Base-by-base conservation (phyloP, 2,113 vertebrate species). In the Turnix velox region DNA sequence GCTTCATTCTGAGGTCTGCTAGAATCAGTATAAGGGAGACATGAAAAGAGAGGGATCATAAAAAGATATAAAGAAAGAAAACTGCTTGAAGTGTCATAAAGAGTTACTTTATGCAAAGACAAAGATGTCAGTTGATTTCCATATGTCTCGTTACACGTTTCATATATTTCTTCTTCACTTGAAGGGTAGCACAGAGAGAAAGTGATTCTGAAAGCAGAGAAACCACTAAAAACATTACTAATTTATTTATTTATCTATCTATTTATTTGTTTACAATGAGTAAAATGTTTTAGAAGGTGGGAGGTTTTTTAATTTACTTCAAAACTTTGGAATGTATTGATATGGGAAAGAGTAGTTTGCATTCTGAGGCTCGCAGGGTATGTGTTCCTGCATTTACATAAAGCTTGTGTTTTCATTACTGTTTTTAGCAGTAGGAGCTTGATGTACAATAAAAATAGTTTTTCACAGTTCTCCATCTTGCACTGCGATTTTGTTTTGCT, bases 401-500 rank as follows among this genome's bases (percentile, higher is more conserved):
- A 66, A 18, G 31, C 25, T 62, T 73, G 33, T 65, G 20, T 57
- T 91, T 86, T 88, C 62, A 58, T 76, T 86, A 63, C 52, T 75
- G 18, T 30, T 91, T 62, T 80, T 76, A 90, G 81, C 4, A 0
- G 49, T 52, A 75, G 57, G 78, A 87, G 58, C 78, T 35, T 35
- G 48, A 78, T 49, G 45, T 42, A 72, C 37, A 88, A 45, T 72
- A 81, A 84, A 76, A 84, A 59, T 42, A 85, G 35, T 89, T 93
- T 85, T 48, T 84, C 72, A 78, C 17, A 6, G 37, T 45, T 81
- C 27, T 91, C 40, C 37, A 49, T 71, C 63, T 91, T 1, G 2
- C 30, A 61, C 30, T 51, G 35, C 94, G 57, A 61, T 86, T 89
- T 93, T 90, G 24, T 84, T 94, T 75, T 91, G 65, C 79, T 79